These are phyloP conservation scores for Actinemys pallida DNA, from an alignment of 2,113 vertebrate genomes.

Conservation along the genomic window DNA sequence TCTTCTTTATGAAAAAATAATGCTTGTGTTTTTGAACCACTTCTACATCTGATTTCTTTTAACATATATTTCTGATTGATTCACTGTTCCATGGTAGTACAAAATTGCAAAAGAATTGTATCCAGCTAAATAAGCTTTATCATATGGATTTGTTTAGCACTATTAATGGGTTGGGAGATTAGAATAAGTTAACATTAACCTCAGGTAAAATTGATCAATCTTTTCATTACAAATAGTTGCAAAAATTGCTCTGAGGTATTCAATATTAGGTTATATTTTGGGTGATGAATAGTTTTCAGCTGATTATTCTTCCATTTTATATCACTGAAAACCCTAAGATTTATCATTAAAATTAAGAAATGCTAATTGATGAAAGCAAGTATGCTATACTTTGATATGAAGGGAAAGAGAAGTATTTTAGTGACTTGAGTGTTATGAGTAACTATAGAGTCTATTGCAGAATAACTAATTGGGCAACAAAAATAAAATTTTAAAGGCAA, in stretches of 20 bases:
- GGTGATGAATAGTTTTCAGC: neutral
- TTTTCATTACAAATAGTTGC: neutral
- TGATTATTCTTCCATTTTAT: neutral
- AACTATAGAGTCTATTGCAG: neutral
- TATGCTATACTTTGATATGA: neutral
- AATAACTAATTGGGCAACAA: neutral
- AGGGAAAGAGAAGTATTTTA: constrained; percentile 24
- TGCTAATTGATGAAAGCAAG: neutral
- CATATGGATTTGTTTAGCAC: constrained; percentile 67
- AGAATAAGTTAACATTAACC: constrained; percentile 26
- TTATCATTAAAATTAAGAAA: constrained; percentile 1
- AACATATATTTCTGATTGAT: constrained; percentile 54
- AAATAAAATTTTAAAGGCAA: neutral
- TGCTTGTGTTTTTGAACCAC: constrained; percentile 22
- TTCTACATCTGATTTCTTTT: constrained; percentile 37
- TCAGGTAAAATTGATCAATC: constrained; percentile 35
- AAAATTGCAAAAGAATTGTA: constrained; percentile 46
- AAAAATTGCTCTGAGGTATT: constrained; percentile 10
- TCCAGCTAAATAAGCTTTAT: constrained; percentile 62
- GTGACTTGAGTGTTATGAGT: neutral
- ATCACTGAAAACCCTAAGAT: neutral
- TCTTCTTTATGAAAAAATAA: constrained; percentile 8
- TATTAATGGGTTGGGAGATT: constrained; percentile 38
- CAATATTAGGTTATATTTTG: constrained; percentile 36
- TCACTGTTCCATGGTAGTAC: constrained; percentile 35